Evolutionary conservation across 2,797 vertebrate genomes (phyloP).

Genomic region (Macropus fuliginosus): DNA sequence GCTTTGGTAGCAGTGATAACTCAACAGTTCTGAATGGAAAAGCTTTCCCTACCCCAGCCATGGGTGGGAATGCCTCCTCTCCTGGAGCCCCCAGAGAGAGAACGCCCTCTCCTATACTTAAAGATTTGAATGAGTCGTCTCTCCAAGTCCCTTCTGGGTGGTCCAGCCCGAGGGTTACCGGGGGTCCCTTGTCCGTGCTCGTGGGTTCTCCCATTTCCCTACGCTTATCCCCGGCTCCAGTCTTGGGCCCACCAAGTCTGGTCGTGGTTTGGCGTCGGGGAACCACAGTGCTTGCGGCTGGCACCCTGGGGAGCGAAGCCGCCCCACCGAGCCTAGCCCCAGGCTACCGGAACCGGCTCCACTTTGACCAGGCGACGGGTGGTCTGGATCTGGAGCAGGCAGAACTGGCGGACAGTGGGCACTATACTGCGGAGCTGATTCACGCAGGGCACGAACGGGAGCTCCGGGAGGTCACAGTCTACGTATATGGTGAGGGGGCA

Average conservation of each 20-base stretch:
- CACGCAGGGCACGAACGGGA: slow-evolving; percentile 17
- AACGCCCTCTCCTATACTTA: background rate
- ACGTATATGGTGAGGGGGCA: slow-evolving; percentile 80
- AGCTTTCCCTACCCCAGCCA: background rate
- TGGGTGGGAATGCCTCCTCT: background rate
- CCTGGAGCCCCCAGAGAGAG: background rate
- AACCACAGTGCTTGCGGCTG: slow-evolving; percentile 67
- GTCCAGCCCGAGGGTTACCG: background rate
- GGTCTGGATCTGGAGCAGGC: slow-evolving; percentile 69
- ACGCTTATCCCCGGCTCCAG: slow-evolving; percentile 53
- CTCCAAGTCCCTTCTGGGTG: background rate
- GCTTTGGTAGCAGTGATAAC: background rate
- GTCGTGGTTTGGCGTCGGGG: slow-evolving; percentile 74
- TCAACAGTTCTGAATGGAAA: background rate
- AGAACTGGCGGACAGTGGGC: slow-evolving; percentile 57
- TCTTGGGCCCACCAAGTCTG: slow-evolving; percentile 34
- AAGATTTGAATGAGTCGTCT: background rate
- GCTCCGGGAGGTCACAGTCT: slow-evolving; percentile 65
- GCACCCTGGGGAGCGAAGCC: slow-evolving; percentile 63
- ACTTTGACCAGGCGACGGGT: slow-evolving; percentile 59
- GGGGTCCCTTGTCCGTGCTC: slow-evolving; percentile 56
- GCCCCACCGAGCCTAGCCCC: slow-evolving; percentile 67
- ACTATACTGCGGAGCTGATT: slow-evolving; percentile 74
- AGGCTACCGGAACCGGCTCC: slow-evolving; percentile 49
- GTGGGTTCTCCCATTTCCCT: slow-evolving; percentile 69